Percentiles rank a stretch among this genome's conserved stretches.
Conservation (phyloP, 2,113 vertebrate species). For the Cyprinodon tularosa region DNA sequence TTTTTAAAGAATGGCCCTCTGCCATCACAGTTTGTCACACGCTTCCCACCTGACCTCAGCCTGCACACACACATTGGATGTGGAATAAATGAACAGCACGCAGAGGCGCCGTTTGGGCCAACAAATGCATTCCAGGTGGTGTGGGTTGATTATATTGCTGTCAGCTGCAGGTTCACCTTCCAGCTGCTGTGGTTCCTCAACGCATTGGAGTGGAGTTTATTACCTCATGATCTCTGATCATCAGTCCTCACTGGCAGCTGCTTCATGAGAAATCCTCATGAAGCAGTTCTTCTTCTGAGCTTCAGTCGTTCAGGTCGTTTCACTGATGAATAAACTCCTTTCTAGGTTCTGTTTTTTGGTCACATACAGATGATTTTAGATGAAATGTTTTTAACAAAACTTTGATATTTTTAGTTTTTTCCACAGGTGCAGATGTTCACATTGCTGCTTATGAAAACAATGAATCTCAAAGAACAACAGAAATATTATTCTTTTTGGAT, state of each 20-base stretch:
- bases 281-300: background rate
- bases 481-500: too few species aligned
- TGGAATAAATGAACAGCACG: background rate
- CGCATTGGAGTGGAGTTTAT: background rate
- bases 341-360: background rate
- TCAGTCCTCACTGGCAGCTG: background rate
- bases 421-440: background rate
- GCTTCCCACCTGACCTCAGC: constrained; percentile 15
- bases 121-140: background rate
- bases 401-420: background rate
- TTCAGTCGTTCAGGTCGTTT: constrained; percentile 6
- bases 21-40: constrained; percentile 35
- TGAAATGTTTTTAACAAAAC: background rate
- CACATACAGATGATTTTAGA: background rate
- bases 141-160: background rate
- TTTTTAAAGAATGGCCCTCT: constrained; percentile 13
- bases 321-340: background rate
- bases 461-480: background rate
- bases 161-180: constrained; percentile 1
- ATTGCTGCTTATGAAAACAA: background rate
- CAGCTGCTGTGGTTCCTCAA: background rate
- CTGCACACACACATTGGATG: constrained; percentile 1
- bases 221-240: background rate
- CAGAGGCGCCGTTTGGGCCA: background rate
- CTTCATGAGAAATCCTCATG: background rate